Evolutionary conservation across 2,888 invertebrate genomes (phyloP), one percentile per base, ranked within the genome.

Genomic region (Thumatha senex): DNA sequence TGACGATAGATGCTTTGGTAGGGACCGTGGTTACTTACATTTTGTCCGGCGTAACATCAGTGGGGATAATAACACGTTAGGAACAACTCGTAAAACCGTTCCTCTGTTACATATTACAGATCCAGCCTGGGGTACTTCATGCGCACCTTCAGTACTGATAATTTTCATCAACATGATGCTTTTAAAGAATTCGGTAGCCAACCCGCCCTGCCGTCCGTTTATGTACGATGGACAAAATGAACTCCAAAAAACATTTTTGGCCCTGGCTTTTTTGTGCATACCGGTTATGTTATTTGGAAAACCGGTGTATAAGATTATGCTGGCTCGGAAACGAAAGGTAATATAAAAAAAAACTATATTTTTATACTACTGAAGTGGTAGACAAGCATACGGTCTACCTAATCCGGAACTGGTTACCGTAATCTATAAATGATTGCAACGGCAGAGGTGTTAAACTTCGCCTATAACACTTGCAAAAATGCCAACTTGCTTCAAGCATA

Each of bases 151-250:
- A 29, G 93, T 97, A 0, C 92, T 97, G 14, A 96, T 96, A 54
- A 94, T 95, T 52, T 95, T 96, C 72, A 96, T 96, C 80, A 96
- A 96, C 81, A 96, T 96, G 96, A 94, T 95, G 86, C 84, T 95
- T 66, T 79, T 94, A 70, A 95, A 93, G 70, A 61, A 78, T 48
- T 72, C 88, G 0, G 80, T 80, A 0, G 77, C 78, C 9, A 82
- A 84, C 7, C 66, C 76, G 0, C 89, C 85, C 0, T 95, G 95
- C 70, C 77, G 86, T 0, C 77, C 87, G 0, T 93, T 89, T 67
- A 95, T 95, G 93, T 95, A 93, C 56, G 79, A 86, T 0, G 92
- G 92, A 0, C 94, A 95, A 72, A 82, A 84, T 0, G 71, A 63
- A 0, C 63, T 96, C 3, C 96, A 97, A 82, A 89, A 85, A 45